phyloP scores from a whole-genome alignment of 2,797 vertebrate genomes.

The Sylvia borin region DNA sequence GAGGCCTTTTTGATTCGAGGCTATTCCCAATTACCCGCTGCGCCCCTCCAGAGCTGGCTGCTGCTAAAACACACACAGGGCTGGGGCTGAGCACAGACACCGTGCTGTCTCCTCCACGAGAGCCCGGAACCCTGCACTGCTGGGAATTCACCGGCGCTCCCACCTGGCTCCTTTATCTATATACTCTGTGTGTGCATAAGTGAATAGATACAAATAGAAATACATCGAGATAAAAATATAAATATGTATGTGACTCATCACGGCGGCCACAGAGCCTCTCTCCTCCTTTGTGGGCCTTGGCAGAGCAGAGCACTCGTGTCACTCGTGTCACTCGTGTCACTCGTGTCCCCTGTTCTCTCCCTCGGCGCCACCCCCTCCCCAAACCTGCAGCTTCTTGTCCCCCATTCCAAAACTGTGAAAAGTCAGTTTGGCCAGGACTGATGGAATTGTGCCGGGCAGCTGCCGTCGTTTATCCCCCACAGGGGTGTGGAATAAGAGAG shows the following conservation, averaged over 20 bases:
- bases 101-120: fast-evolving
- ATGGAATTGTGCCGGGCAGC: fast-evolving
- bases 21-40: not conserved
- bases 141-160: not conserved
- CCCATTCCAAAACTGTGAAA: not conserved
- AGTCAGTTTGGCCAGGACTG: not conserved
- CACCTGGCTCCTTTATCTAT: not conserved
- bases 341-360: not conserved
- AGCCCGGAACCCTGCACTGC: not conserved
- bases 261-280: not conserved
- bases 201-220: not conserved
- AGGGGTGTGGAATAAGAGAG: not conserved
- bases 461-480: not conserved
- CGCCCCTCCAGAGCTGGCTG: not conserved
- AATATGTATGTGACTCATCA: not conserved
- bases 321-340: not conserved
- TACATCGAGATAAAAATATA: not conserved
- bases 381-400: not conserved
- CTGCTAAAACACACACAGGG: not conserved
- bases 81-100: not conserved
- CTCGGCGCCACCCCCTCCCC: not conserved
- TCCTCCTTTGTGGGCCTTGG: not conserved
- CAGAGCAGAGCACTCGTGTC: not conserved
- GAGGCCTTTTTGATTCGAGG: not conserved
- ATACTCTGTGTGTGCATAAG: not conserved